Evolutionary conservation across 2,888 invertebrate species (phyloP).

Genomic region (Parthenolecanium corni): DNA sequence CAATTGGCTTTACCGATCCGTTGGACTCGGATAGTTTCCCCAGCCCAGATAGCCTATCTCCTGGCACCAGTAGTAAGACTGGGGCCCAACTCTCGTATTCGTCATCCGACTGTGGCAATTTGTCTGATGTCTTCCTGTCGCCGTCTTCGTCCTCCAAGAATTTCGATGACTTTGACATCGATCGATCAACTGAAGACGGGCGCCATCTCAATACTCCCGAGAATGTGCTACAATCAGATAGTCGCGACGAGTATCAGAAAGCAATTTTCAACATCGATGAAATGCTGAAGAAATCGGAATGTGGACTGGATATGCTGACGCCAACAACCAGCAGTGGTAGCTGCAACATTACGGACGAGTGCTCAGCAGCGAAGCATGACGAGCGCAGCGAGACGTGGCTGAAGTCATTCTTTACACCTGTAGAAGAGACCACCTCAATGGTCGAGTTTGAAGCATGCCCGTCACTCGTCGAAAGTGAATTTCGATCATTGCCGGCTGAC

Average conservation of each 20-base stretch:
- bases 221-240: neutral
- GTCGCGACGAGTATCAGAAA: conserved; percentile 4
- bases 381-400: conserved; percentile 6
- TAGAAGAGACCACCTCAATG: conserved; percentile 11
- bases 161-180: conserved; percentile 25
- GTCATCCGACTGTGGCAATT: conserved; percentile 32
- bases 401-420: conserved; percentile 14
- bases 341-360: neutral
- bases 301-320: neutral
- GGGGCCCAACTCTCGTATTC: conserved; percentile 29
- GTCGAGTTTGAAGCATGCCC: conserved; percentile 1
- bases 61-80: conserved; percentile 31
- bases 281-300: neutral
- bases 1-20: conserved; percentile 8
- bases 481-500: conserved; percentile 22
- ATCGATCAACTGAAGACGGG: conserved; percentile 1
- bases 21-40: conserved; percentile 29
- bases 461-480: conserved; percentile 5
- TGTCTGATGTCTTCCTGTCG: conserved; percentile 35
- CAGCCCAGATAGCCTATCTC: conserved; percentile 30
- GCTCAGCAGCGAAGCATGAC: neutral
- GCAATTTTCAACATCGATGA: conserved; percentile 14
- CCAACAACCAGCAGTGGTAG: too few species aligned
- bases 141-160: conserved; percentile 32
- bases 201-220: conserved; percentile 19